A percentile compares a stretch with the other conserved stretches of the same genome.
Conservation (phyloP, 1,140 invertebrate genomes). For the Drosophila parabipectinata region DNA sequence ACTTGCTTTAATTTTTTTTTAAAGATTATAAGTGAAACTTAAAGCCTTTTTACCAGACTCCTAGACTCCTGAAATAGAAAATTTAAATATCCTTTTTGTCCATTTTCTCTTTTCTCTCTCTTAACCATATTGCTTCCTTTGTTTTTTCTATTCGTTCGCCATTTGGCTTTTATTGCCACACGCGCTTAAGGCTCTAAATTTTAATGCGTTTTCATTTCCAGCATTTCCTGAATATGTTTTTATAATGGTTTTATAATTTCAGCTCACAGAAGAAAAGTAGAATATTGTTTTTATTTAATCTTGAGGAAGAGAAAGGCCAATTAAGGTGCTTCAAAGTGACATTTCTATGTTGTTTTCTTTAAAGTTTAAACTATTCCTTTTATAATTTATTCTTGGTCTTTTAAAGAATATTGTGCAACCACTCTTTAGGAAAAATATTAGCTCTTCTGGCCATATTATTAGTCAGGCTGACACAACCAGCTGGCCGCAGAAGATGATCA, state of each 20-base stretch:
- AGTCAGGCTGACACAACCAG: slow-evolving; percentile 1
- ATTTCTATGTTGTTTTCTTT: no score
- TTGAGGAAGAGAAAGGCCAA: not conserved
- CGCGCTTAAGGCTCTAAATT: slow-evolving; percentile 39
- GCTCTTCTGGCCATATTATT: not conserved
- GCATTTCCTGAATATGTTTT: not conserved
- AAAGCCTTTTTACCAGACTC: not conserved
- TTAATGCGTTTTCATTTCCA: slow-evolving; percentile 31
- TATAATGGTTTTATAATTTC: slow-evolving; percentile 1
- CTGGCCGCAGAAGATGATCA: slow-evolving; percentile 4
- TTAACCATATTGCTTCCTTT: not conserved
- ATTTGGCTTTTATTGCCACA: slow-evolving; percentile 52
- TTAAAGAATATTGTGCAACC: not conserved
- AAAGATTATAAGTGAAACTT: not conserved
- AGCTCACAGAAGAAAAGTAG: not conserved
- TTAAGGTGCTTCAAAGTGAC: not conserved
- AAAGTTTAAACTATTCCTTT: not conserved
- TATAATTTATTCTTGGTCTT: not conserved
- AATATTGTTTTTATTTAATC: not conserved
- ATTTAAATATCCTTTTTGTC: slow-evolving; percentile 1
- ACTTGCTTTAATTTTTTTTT: not conserved
- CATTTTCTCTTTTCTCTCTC: not conserved
- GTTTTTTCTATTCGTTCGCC: slow-evolving; percentile 10
- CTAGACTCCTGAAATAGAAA: not conserved
- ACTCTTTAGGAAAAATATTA: not conserved